A percentile compares a stretch with the other conserved stretches of the same genome.
phyloP scores from a whole-genome alignment of 2,888 invertebrate genomes.

The Apamea sordens region DNA sequence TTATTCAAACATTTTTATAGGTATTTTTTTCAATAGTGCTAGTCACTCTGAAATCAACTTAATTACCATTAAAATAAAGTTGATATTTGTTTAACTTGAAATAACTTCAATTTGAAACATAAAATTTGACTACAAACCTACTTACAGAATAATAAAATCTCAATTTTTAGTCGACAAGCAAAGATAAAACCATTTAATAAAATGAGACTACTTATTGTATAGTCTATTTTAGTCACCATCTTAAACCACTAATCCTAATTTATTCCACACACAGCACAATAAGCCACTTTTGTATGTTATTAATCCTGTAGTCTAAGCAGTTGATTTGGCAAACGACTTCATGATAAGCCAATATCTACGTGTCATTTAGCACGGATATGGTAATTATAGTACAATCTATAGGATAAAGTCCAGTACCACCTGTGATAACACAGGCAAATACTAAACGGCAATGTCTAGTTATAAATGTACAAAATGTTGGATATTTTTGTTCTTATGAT shows the following conservation, averaged over 20 bases:
- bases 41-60: too few relatives aligned
- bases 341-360: constrained; percentile 35
- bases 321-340: constrained; percentile 10
- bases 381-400: constrained; percentile 9
- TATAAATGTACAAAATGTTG: too few relatives aligned
- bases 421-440: not conserved
- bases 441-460: not conserved
- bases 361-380: constrained; percentile 14
- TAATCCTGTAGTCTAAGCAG: not conserved
- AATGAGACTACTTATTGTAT: not conserved
- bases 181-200: constrained; percentile 10
- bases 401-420: constrained; percentile 22
- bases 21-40: too few relatives aligned
- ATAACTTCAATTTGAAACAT: too few relatives aligned
- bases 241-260: constrained; percentile 6
- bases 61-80: too few relatives aligned
- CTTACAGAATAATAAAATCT: too few relatives aligned
- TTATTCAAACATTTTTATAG: too few relatives aligned
- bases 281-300: not conserved
- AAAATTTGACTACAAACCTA: too few relatives aligned
- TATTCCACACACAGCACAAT: not conserved
- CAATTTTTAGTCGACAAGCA: not conserved
- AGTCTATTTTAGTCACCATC: constrained; percentile 2
- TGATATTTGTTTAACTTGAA: too few relatives aligned
- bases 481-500: not conserved